These are phyloP conservation scores for Ceratitis capitata DNA, from an alignment of 1,140 invertebrate genomes.

Conservation along the genomic window DNA sequence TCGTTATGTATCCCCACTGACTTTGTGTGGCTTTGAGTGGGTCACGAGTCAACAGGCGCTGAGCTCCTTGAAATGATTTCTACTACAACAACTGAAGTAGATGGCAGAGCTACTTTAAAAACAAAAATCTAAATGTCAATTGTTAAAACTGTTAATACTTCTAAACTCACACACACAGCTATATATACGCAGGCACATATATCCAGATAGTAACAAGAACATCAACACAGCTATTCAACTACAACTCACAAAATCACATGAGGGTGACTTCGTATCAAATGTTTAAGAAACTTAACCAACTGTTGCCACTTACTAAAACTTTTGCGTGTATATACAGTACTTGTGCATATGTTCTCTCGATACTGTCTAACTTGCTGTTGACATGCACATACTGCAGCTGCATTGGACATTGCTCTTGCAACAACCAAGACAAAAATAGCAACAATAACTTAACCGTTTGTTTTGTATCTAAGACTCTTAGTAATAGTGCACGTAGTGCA, in stretches of 20 bases:
- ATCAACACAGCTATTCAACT: background rate
- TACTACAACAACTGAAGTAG: background rate
- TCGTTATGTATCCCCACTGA: background rate
- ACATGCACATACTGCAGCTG: background rate
- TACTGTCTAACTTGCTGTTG: background rate
- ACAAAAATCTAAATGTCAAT: background rate
- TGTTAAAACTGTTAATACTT: background rate
- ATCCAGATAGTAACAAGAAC: too few species aligned
- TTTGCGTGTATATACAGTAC: background rate
- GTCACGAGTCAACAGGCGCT: background rate
- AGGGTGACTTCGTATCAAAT: background rate
- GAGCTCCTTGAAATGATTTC: background rate
- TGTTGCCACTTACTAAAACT: background rate
- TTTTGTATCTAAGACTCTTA: background rate
- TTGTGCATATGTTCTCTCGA: background rate
- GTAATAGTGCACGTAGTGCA: background rate
- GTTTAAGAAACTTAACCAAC: background rate
- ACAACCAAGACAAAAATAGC: too few species aligned
- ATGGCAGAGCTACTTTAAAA: background rate
- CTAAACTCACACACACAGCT: background rate
- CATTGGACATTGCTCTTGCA: background rate
- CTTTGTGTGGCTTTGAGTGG: background rate
- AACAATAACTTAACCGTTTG: background rate
- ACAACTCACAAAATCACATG: background rate
- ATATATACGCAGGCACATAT: background rate